These are phyloP conservation scores for Dusona sp. DNA, from an alignment of 2,888 invertebrate genomes.

Conservation along the genomic window DNA sequence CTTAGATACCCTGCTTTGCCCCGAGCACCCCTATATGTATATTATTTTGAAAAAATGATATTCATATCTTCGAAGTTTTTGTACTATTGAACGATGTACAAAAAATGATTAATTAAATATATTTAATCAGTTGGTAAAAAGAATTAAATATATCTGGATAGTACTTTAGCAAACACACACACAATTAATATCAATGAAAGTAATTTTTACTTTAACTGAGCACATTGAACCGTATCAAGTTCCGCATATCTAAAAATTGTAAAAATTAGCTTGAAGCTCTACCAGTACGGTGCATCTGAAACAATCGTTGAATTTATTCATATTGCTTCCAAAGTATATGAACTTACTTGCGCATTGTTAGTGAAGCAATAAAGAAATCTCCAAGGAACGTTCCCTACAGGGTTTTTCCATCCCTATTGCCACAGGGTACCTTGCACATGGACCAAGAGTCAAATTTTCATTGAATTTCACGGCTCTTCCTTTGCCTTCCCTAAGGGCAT, in stretches of 20 bases:
- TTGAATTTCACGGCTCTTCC: conserved; percentile 58
- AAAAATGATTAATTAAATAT: not conserved
- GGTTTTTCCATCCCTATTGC: not conserved
- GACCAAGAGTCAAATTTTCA: conserved; percentile 60
- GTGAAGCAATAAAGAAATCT: conserved; percentile 31
- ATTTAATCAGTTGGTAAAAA: too few relatives aligned
- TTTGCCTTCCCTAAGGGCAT: conserved; percentile 43
- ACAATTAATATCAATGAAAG: too few relatives aligned
- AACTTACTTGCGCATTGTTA: conserved; percentile 6
- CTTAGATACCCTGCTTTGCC: too few relatives aligned
- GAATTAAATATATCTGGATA: too few relatives aligned
- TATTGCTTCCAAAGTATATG: not conserved
- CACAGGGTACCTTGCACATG: conserved; percentile 1
- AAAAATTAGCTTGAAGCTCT: not conserved
- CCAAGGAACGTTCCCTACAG: not conserved
- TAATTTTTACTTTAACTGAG: too few relatives aligned
- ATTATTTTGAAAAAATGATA: not conserved
- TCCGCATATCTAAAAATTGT: not conserved
- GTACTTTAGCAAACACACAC: too few relatives aligned
- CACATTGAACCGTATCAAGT: not conserved
- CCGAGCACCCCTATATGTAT: not conserved
- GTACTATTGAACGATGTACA: too few relatives aligned
- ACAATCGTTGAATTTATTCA: not conserved
- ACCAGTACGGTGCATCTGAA: not conserved
- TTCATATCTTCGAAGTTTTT: too few relatives aligned